These are phyloP conservation scores for Smithornis capensis DNA, from an alignment of 2,113 vertebrate genomes.

Conservation along the genomic window DNA sequence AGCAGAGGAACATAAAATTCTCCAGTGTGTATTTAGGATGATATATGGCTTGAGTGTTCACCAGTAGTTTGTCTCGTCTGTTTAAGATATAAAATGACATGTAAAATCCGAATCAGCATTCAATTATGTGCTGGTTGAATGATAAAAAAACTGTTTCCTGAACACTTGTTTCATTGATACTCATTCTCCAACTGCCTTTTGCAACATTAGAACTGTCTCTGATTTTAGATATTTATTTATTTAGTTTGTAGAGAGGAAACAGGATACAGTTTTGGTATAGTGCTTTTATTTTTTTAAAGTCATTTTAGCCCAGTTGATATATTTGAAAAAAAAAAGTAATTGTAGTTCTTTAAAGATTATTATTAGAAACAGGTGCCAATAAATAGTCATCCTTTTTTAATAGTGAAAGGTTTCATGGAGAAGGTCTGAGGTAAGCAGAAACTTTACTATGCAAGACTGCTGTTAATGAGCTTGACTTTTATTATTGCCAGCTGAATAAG, in stretches of 20 bases:
- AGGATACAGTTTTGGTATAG: neutral
- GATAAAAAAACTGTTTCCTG: neutral
- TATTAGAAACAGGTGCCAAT: neutral
- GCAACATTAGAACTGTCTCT: neutral
- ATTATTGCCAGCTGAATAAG: conserved; percentile 41
- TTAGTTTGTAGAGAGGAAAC: conserved; percentile 1
- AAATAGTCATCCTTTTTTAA: neutral
- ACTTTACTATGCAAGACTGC: conserved; percentile 20
- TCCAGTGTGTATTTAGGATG: neutral
- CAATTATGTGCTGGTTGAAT: conserved; percentile 1
- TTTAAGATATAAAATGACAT: neutral
- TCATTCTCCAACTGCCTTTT: neutral
- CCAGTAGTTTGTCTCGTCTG: neutral
- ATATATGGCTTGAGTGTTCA: neutral
- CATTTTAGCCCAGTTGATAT: conserved; percentile 1
- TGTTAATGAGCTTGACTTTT: conserved; percentile 39
- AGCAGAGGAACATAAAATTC: neutral
- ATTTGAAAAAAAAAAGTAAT: neutral
- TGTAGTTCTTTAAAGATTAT: neutral
- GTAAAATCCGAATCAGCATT: neutral
- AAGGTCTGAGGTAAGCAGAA: conserved; percentile 2
- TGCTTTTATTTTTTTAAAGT: neutral
- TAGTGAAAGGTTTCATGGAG: neutral
- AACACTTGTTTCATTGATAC: neutral
- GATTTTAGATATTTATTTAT: neutral